Evolutionary conservation across 2,888 invertebrate species (phyloP).

Genomic region (Alviniconcha strummeri): DNA sequence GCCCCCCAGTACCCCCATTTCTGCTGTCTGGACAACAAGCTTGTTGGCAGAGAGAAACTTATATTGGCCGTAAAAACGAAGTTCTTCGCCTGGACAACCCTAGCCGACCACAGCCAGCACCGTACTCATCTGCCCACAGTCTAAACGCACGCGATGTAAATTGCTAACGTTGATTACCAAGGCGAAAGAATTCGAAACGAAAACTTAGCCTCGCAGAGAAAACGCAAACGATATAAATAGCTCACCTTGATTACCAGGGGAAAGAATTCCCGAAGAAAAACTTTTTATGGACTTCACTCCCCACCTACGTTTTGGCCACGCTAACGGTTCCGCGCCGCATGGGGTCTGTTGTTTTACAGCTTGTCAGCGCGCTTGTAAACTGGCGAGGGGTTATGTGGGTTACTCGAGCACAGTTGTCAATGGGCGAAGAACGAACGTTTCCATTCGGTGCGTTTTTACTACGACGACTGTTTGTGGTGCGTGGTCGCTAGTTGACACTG

Average conservation of each 20-base stretch:
- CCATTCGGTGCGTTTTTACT: not conserved
- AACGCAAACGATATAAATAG: not conserved
- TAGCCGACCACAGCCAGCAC: too few relatives aligned
- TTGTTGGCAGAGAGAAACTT: too few relatives aligned
- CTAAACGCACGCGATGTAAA: too few relatives aligned
- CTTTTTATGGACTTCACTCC: not conserved
- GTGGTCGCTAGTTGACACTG: not conserved
- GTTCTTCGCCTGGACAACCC: too few relatives aligned
- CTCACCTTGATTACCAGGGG: slow-evolving; percentile 9
- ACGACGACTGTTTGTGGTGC: not conserved
- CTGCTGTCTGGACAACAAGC: too few relatives aligned
- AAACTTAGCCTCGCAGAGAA: too few relatives aligned
- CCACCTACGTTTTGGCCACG: not conserved
- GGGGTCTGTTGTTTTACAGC: not conserved
- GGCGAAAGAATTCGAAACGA: too few relatives aligned
- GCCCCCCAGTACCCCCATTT: too few relatives aligned
- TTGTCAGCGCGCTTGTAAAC: not conserved
- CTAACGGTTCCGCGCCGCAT: not conserved
- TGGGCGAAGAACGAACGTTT: not conserved
- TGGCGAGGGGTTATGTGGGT: not conserved
- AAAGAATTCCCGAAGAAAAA: slow-evolving; percentile 9
- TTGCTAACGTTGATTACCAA: too few relatives aligned
- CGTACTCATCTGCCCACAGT: too few relatives aligned
- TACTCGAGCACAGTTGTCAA: not conserved
- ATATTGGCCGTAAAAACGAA: too few relatives aligned